Evolutionary conservation across 2,888 invertebrate species (phyloP), one percentile per base, ranked within the genome.

Genomic region (Microdon myrmicae): DNA sequence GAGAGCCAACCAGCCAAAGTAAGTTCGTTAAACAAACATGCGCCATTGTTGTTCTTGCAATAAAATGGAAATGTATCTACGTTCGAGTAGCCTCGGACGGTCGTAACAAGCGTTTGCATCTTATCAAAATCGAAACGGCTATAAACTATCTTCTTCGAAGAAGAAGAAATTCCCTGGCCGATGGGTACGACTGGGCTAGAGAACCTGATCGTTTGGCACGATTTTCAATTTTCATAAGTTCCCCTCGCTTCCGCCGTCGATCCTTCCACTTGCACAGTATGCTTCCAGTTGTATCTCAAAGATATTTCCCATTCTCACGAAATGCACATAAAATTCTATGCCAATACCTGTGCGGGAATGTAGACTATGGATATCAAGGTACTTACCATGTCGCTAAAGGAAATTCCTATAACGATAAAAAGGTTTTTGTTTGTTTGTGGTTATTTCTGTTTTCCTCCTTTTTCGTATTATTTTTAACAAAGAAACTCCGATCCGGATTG

Each of bases 211-310:
- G 47, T 35, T 53, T 49, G 43, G 58, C 58, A 64, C 64, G 64
- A 64, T 64, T 64, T 61, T 61, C 61, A 61, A 49, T 61, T 61
- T 64, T 64, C 51, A 38, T 56, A 61, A 49, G n/a, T n/a, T n/a
- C n/a, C 55, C 61, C 61, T 56, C 55, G 43, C n/a, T n/a, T n/a
- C n/a, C n/a, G n/a, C n/a, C n/a, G n/a, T n/a, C n/a, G n/a, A n/a
- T n/a, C n/a, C n/a, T n/a, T n/a, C n/a, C n/a, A n/a, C n/a, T n/a
- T n/a, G n/a, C n/a, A n/a, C 48, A 32, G 38, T 35, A 49, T 34
- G 34, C 35, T 41, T 13, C 3, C 23, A 13, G 16, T 9, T 31
- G 3, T 9, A 16, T 22, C n/a, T 38, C 19, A 29, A 22, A 35
- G 22, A 34, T 44, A 41, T 51, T 47, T 47, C 28, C 41, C 58